Conservation (phyloP, 1,140 invertebrate genomes). For the Notospermus geniculatus region DNA sequence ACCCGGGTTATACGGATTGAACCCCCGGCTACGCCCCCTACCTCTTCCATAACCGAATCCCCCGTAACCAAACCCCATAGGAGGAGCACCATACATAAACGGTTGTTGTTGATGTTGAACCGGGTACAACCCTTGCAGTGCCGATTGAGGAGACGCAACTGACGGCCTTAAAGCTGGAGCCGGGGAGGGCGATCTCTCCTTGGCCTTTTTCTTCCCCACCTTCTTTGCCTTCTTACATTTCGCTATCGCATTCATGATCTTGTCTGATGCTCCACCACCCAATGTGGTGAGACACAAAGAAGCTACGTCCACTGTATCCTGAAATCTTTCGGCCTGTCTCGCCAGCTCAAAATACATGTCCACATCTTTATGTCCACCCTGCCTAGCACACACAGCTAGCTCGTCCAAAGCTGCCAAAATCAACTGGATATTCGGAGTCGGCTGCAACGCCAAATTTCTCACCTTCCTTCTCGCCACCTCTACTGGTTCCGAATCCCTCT, state of each 20-base stretch:
- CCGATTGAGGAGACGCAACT: not conserved
- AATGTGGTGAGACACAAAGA: not conserved
- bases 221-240: not conserved
- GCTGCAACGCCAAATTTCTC: not conserved
- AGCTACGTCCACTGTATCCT: not conserved
- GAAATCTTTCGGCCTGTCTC: not conserved
- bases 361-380: not conserved
- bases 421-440: not conserved
- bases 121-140: not conserved
- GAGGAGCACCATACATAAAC: not conserved
- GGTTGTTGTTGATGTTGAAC: too few relatives aligned
- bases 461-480: not conserved
- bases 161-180: too few relatives aligned
- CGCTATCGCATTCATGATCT: not conserved
- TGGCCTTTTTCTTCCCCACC: too few relatives aligned
- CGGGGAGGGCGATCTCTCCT: not conserved
- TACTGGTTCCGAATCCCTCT: not conserved
- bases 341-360: not conserved
- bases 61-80: too few relatives aligned
- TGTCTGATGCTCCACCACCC: not conserved
- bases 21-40: not conserved
- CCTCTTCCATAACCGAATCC: too few relatives aligned
- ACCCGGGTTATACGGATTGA: not conserved
- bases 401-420: not conserved
- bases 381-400: not conserved